Percentiles rank a stretch among this genome's conserved stretches.
These are phyloP conservation scores for Alligator mississippiensis DNA, from an alignment of 2,113 vertebrate genomes.

Conservation along the genomic window DNA sequence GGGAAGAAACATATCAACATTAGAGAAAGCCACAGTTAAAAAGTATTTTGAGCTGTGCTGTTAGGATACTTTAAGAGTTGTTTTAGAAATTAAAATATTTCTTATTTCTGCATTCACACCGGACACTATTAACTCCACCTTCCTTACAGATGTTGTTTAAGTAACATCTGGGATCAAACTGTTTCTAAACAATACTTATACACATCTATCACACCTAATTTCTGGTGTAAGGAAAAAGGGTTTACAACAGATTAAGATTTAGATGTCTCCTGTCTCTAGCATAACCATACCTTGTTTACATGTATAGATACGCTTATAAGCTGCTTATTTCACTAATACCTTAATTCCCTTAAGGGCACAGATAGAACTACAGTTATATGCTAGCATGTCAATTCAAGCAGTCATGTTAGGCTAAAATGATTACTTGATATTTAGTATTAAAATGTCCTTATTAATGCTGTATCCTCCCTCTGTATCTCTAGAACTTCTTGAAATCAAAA, in stretches of 20 bases:
- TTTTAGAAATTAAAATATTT: not conserved
- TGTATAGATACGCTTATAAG: not conserved
- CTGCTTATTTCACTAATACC: not conserved
- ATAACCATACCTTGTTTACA: not conserved
- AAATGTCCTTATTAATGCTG: constrained; percentile 25
- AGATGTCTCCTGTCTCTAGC: not conserved
- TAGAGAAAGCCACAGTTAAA: accelerated
- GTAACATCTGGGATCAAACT: not conserved
- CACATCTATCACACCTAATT: too few species aligned
- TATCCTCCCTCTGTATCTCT: constrained; percentile 18
- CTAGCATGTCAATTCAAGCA: not conserved
- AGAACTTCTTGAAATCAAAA: constrained; percentile 46
- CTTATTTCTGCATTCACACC: not conserved
- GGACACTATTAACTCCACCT: not conserved
- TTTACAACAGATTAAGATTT: constrained; percentile 25
- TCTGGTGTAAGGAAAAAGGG: not conserved
- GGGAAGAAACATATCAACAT: not conserved
- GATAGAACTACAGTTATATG: not conserved
- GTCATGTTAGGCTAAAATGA: constrained; percentile 28
- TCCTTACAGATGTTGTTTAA: not conserved
- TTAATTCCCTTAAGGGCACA: not conserved
- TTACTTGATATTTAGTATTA: not conserved
- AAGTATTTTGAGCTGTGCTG: not conserved
- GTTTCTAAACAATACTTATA: too few species aligned
- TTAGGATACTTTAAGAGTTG: not conserved